A percentile compares a stretch with the other conserved stretches of the same genome.
phyloP scores from a whole-genome alignment of 2,797 vertebrate genomes.

The Taeniopygia guttata region DNA sequence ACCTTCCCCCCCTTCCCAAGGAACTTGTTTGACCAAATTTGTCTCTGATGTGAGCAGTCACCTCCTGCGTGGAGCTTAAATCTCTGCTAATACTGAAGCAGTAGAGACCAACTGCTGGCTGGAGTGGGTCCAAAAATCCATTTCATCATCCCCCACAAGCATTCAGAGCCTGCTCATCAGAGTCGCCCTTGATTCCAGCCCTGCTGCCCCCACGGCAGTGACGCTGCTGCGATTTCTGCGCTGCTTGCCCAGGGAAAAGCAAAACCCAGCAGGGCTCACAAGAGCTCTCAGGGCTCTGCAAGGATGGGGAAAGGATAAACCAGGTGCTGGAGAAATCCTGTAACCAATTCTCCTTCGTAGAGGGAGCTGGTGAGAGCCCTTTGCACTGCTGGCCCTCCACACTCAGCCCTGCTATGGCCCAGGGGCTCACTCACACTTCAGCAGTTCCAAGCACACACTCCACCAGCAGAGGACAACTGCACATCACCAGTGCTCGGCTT shows the following conservation, averaged over 20 bases:
- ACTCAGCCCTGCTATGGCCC: not conserved
- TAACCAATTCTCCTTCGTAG: not conserved
- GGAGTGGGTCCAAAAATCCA: not conserved
- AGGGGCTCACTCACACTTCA: not conserved
- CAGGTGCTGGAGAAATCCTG: not conserved
- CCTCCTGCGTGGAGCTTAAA: not conserved
- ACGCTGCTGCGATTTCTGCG: not conserved
- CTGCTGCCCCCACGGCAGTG: not conserved
- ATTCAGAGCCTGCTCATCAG: not conserved
- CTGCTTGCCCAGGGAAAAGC: not conserved
- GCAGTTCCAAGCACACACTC: fast-evolving
- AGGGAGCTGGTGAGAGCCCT: not conserved
- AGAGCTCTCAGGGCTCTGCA: not conserved
- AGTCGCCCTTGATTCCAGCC: not conserved
- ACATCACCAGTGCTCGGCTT: not conserved
- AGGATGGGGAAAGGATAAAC: not conserved
- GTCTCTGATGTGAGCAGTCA: not conserved
- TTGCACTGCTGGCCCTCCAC: not conserved
- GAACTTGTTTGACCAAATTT: not conserved
- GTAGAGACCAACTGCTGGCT: not conserved
- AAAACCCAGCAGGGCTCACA: not conserved
- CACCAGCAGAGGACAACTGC: not conserved
- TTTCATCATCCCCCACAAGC: not conserved
- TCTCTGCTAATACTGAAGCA: not conserved
- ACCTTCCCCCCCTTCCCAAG: not conserved